These are phyloP conservation scores for Augiades crinisus DNA, from an alignment of 2,888 invertebrate genomes.

Conservation along the genomic window DNA sequence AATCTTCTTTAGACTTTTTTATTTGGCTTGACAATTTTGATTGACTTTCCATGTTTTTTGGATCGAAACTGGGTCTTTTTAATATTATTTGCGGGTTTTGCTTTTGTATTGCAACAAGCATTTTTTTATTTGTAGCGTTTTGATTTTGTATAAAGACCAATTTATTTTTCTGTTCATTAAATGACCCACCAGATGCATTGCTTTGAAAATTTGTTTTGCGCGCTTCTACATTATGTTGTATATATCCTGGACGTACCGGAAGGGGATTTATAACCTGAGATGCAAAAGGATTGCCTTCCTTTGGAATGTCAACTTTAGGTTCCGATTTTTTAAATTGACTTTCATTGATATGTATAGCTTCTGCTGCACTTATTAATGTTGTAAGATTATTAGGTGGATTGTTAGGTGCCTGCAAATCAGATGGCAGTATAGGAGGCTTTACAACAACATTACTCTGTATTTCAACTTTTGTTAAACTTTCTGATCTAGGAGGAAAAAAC, in stretches of 20 bases:
- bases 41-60: slow-evolving; percentile 74
- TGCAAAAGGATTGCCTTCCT: slow-evolving; percentile 42
- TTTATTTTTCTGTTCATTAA: slow-evolving; percentile 64
- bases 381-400: slow-evolving; percentile 50
- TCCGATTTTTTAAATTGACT: slow-evolving; percentile 53
- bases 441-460: slow-evolving; percentile 71
- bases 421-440: slow-evolving; percentile 49
- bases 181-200: slow-evolving; percentile 52
- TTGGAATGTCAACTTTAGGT: slow-evolving; percentile 42
- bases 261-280: not conserved
- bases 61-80: slow-evolving; percentile 60
- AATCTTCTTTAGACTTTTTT: slow-evolving; percentile 68
- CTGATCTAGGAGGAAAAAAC: slow-evolving; percentile 41
- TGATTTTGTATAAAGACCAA: slow-evolving; percentile 67
- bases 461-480: slow-evolving; percentile 53
- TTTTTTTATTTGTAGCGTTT: slow-evolving; percentile 57
- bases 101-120: slow-evolving; percentile 64
- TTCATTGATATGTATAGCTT: slow-evolving; percentile 60
- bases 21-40: slow-evolving; percentile 67
- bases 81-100: slow-evolving; percentile 64
- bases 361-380: slow-evolving; percentile 62
- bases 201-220: slow-evolving; percentile 49
- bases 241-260: too few relatives aligned
- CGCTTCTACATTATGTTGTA: slow-evolving; percentile 53
- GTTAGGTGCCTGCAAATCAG: slow-evolving; percentile 33